Percentiles rank a stretch among this genome's conserved stretches.
phyloP scores from a whole-genome alignment of 2,797 vertebrate genomes.

The Scyliorhinus canicula region DNA sequence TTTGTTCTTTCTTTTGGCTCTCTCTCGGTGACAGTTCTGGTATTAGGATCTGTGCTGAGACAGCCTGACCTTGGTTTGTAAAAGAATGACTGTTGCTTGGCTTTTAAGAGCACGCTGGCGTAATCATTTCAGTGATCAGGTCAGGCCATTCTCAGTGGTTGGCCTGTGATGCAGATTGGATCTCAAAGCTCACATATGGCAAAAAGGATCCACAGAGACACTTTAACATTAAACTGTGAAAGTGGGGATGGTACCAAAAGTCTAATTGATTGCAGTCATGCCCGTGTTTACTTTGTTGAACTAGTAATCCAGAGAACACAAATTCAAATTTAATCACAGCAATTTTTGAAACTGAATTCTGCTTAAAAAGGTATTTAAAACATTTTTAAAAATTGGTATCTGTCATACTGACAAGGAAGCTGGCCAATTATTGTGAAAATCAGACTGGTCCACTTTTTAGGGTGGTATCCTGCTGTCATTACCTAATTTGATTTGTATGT shows the following conservation, averaged over 20 bases:
- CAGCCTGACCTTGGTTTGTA: slow-evolving; percentile 27
- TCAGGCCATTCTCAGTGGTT: slow-evolving; percentile 5
- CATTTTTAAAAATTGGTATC: neutral
- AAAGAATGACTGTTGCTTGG: slow-evolving; percentile 10
- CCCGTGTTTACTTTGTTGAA: no score
- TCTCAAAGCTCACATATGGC: neutral
- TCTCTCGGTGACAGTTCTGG: neutral
- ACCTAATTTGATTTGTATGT: neutral
- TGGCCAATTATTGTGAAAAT: neutral
- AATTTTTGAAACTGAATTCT: neutral
- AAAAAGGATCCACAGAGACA: neutral
- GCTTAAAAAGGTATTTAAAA: neutral
- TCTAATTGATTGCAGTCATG: neutral
- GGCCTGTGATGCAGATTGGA: neutral
- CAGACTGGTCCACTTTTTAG: neutral
- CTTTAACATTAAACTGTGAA: neutral
- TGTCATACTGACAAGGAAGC: neutral
- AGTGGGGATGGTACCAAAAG: neutral
- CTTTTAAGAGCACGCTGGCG: neutral
- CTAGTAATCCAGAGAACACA: neutral
- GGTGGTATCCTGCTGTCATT: neutral
- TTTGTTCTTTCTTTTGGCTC: slow-evolving; percentile 14
- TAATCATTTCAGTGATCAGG: slow-evolving; percentile 6
- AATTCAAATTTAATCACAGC: neutral
- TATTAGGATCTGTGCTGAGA: neutral